A percentile compares a stretch with the other conserved stretches of the same genome.
These are phyloP conservation scores for Symphodus melops DNA, from an alignment of 2,113 vertebrate genomes.

Conservation along the genomic window DNA sequence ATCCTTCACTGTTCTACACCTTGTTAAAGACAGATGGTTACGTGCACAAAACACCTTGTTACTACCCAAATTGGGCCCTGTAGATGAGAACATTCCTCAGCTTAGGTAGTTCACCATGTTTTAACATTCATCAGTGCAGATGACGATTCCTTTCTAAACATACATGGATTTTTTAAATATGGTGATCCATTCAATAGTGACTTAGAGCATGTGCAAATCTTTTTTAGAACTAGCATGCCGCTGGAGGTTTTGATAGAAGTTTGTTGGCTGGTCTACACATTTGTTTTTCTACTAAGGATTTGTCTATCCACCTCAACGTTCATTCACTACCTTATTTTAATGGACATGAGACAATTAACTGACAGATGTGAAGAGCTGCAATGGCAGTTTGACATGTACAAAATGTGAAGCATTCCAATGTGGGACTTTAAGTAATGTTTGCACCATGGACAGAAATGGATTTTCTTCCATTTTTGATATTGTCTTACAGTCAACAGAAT, in stretches of 20 bases:
- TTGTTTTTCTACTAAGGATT: too few relatives aligned
- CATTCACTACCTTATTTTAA: too few relatives aligned
- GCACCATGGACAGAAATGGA: background rate
- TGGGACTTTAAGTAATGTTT: background rate
- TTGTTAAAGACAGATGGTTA: constrained; percentile 70
- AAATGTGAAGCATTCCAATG: background rate
- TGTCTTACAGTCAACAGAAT: background rate
- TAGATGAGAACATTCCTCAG: constrained; percentile 33
- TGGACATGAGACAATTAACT: background rate
- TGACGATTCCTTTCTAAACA: too few relatives aligned
- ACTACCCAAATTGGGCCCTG: constrained; percentile 38
- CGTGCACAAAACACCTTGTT: constrained; percentile 29
- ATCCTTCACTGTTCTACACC: constrained; percentile 55
- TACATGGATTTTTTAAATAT: too few relatives aligned
- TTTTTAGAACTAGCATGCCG: too few relatives aligned
- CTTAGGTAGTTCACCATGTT: constrained; percentile 15
- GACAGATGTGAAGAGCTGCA: background rate
- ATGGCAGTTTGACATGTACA: background rate
- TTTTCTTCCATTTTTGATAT: background rate
- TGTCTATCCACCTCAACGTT: background rate
- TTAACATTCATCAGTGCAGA: constrained; percentile 1
- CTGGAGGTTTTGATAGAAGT: too few relatives aligned
- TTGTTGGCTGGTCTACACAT: too few relatives aligned
- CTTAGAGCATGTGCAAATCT: too few relatives aligned
- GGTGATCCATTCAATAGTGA: too few relatives aligned